phyloP scores from a whole-genome alignment of 2,888 invertebrate species.

The Microplitis manilae region DNA sequence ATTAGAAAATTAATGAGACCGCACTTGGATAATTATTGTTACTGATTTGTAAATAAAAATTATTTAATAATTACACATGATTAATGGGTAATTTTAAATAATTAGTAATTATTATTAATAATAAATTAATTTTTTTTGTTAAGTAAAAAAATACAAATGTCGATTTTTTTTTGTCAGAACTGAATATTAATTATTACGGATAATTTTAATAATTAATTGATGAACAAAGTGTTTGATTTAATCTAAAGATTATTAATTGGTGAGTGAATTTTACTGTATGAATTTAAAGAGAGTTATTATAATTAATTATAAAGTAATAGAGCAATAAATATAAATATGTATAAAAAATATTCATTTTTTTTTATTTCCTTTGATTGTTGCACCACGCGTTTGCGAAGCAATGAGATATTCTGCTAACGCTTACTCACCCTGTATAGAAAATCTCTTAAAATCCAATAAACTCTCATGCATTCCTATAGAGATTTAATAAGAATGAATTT shows the following conservation, averaged over 20 bases:
- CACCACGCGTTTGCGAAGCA: too few species aligned
- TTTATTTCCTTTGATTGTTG: not conserved
- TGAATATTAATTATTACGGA: too few species aligned
- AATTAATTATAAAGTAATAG: not conserved
- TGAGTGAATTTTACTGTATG: slow-evolving; percentile 4
- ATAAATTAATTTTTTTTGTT: too few species aligned
- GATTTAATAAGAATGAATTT: not conserved
- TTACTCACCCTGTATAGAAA: not conserved
- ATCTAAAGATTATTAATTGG: not conserved
- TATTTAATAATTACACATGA: too few species aligned
- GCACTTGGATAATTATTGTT: too few species aligned
- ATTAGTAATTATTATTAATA: slow-evolving; percentile 11
- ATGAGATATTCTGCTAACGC: too few species aligned
- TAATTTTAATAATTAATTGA: not conserved
- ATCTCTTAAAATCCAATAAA: not conserved
- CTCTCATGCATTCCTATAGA: not conserved
- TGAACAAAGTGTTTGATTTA: not conserved
- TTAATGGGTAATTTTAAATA: not conserved
- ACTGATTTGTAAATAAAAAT: too few species aligned
- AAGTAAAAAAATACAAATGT: too few species aligned
- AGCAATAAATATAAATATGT: slow-evolving; percentile 11
- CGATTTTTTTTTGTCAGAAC: too few species aligned
- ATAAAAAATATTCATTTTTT: not conserved
- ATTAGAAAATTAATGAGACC: too few species aligned
- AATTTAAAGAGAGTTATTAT: not conserved